Evolutionary conservation across 53 echinoderm and acorn worm genomes (phyloP).

Genomic region (Mesocentrotus franciscanus): DNA sequence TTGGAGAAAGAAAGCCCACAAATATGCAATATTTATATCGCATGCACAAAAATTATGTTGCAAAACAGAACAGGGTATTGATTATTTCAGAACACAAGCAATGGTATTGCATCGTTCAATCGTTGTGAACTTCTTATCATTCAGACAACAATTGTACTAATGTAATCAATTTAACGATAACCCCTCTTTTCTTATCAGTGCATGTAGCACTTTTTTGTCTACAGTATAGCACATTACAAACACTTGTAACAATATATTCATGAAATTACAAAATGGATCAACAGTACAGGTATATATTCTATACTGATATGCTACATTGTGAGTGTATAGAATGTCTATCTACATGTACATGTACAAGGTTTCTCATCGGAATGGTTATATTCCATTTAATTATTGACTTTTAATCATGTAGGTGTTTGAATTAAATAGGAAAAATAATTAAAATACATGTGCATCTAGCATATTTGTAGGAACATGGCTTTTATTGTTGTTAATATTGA

Average conservation of each 20-base stretch:
- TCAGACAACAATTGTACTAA: not conserved
- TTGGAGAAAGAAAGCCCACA: too few species aligned
- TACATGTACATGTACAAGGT: not conserved
- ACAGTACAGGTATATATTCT: not conserved
- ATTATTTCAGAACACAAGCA: not conserved
- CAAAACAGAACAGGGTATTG: not conserved
- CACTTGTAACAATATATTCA: not conserved
- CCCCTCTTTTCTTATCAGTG: not conserved
- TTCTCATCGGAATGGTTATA: not conserved
- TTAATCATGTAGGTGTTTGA: not conserved
- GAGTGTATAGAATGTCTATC: not conserved
- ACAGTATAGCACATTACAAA: not conserved
- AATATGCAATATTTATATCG: too few species aligned
- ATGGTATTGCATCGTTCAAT: not conserved
- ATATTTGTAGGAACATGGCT: not conserved
- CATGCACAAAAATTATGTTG: not conserved
- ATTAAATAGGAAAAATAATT: not conserved
- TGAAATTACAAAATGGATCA: not conserved
- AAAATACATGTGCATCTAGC: not conserved
- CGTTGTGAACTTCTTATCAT: not conserved
- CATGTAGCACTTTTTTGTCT: not conserved
- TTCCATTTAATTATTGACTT: not conserved
- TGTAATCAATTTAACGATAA: not conserved
- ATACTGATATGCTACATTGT: not conserved
- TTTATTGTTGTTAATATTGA: not conserved